Percentiles rank a stretch among this genome's conserved stretches.
Conservation (phyloP, 2,888 invertebrate species). For the Macrosoma leucophasiata region DNA sequence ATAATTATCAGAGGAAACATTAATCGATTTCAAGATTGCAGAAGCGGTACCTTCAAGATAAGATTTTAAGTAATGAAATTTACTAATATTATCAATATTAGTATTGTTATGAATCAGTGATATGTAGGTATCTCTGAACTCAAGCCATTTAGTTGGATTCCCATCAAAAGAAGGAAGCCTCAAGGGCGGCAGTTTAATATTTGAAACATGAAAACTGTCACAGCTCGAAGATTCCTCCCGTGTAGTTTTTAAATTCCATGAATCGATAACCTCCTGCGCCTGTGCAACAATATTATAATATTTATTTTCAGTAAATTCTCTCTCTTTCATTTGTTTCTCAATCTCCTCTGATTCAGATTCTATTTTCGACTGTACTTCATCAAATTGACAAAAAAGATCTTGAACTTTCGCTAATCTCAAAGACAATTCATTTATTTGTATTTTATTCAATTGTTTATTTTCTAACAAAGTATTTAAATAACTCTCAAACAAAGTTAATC, state of each 20-base stretch:
- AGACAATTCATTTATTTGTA: conserved; percentile 8
- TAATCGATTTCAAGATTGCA: conserved; percentile 11
- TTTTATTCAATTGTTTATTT: conserved; percentile 4
- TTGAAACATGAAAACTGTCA: background rate
- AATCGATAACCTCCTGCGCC: conserved; percentile 9
- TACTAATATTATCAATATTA: conserved; percentile 5
- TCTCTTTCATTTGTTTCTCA: conserved; percentile 10
- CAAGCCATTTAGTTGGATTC: conserved; percentile 10
- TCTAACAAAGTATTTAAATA: conserved; percentile 11
- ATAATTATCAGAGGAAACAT: conserved; percentile 14
- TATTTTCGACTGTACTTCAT: conserved; percentile 14
- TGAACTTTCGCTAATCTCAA: conserved; percentile 10
- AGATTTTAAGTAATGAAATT: conserved; percentile 10
- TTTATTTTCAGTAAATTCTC: conserved; percentile 11
- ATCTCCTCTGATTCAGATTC: conserved; percentile 12
- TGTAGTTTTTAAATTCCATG: conserved; percentile 1
- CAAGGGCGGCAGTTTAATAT: conserved; percentile 6
- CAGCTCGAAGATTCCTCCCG: background rate
- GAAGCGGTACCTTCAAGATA: conserved; percentile 16
- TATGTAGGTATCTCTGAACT: conserved; percentile 15
- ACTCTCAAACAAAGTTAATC: conserved; percentile 13
- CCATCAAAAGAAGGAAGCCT: conserved; percentile 14
- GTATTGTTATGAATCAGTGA: conserved; percentile 16
- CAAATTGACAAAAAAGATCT: conserved; percentile 13
- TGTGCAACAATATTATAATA: conserved; percentile 12